Percentiles rank a stretch among this genome's conserved stretches.
Evolutionary conservation across 2,113 vertebrate genomes (phyloP).

Genomic region (Paratilapia polleni): DNA sequence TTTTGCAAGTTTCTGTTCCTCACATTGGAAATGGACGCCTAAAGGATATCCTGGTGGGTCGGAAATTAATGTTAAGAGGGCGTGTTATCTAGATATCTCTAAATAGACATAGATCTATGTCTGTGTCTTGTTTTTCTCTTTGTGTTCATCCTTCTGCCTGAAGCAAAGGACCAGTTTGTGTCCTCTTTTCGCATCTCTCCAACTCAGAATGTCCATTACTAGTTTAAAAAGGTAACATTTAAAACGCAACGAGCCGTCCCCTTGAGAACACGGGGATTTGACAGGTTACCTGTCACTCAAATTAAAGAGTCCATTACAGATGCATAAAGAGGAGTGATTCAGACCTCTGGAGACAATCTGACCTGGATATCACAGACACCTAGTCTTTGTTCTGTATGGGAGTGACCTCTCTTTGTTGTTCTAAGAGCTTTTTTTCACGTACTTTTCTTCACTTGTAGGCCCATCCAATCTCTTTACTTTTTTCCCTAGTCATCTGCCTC

Average conservation of each 20-base stretch:
- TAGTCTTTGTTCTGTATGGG: conserved; percentile 44
- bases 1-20: too few species aligned
- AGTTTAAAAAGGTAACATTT: conserved; percentile 44
- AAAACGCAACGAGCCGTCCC: conserved; percentile 37
- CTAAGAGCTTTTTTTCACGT: conserved; percentile 1
- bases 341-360: conserved; percentile 63
- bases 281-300: conserved; percentile 67
- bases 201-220: conserved; percentile 10
- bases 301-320: conserved; percentile 72
- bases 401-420: conserved; percentile 58
- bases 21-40: neutral
- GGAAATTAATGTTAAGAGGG: neutral
- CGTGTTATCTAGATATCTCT: neutral
- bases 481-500: neutral
- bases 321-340: conserved; percentile 59
- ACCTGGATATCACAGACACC: conserved; percentile 58
- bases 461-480: neutral
- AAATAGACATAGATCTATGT: too few species aligned
- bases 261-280: conserved; percentile 41
- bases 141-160: neutral
- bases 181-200: neutral
- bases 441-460: conserved; percentile 12
- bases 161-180: conserved; percentile 13
- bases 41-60: neutral
- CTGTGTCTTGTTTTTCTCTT: neutral